phyloP scores from a whole-genome alignment of 2,888 invertebrate species.

The Julus scanicus region DNA sequence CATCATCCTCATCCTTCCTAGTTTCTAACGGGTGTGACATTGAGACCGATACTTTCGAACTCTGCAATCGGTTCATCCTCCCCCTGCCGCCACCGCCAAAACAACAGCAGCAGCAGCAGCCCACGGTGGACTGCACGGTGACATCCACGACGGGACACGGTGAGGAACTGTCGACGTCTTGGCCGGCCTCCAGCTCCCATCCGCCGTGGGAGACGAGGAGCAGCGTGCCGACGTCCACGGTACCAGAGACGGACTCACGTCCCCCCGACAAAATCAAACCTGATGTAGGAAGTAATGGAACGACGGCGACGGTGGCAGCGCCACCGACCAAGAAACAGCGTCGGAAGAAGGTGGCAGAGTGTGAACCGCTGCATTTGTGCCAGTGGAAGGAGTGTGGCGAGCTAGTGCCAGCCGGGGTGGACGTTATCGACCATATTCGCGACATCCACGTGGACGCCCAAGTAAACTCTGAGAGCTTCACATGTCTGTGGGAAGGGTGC shows the following conservation, averaged over 20 bases:
- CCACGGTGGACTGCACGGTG: neutral
- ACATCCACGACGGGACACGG: neutral
- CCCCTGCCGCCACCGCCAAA: neutral
- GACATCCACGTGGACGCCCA: conserved; percentile 86
- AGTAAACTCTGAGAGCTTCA: conserved; percentile 80
- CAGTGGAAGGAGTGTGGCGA: conserved; percentile 65
- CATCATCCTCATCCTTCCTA: neutral
- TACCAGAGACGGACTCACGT: neutral
- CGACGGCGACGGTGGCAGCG: neutral
- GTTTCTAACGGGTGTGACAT: neutral
- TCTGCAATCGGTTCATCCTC: conserved; percentile 32
- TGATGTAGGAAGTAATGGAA: neutral
- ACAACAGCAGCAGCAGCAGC: neutral
- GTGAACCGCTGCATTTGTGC: conserved; percentile 60
- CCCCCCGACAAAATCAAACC: neutral
- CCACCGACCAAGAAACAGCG: neutral
- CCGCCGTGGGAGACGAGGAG: conserved; percentile 28
- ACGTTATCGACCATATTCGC: conserved; percentile 69
- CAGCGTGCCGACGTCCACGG: conserved; percentile 8
- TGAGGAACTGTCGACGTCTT: conserved; percentile 6
- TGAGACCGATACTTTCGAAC: neutral
- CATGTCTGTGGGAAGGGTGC: conserved; percentile 93
- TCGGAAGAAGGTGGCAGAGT: neutral
- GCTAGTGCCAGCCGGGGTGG: conserved; percentile 61
- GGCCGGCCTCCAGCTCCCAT: neutral